These are phyloP conservation scores for Papilio dardanus DNA, from an alignment of 1,140 invertebrate species.

Conservation along the genomic window DNA sequence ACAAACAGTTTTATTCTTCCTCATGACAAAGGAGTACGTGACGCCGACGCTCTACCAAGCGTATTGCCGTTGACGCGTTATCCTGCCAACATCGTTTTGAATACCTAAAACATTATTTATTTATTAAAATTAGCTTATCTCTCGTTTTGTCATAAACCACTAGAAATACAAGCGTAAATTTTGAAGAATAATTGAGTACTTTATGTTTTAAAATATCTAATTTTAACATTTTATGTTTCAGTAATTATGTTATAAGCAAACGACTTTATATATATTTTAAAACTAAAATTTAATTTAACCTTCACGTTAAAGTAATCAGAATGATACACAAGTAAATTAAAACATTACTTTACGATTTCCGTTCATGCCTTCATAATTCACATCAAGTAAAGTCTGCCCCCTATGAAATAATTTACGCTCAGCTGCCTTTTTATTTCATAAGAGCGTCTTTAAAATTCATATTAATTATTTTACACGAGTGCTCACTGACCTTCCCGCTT, in stretches of 20 bases:
- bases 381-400: constrained; percentile 70
- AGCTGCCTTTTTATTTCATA: constrained; percentile 75
- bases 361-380: constrained; percentile 60
- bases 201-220: too few relatives aligned
- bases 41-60: neutral
- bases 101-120: neutral
- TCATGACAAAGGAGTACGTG: constrained; percentile 15
- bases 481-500: constrained; percentile 79
- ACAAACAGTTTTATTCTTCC: constrained; percentile 23
- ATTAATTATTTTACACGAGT: constrained; percentile 74
- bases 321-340: constrained; percentile 41
- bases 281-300: constrained; percentile 26
- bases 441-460: constrained; percentile 76
- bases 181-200: too few relatives aligned
- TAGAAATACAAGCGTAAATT: too few relatives aligned
- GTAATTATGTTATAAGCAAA: neutral
- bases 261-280: neutral
- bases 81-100: constrained; percentile 10
- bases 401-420: constrained; percentile 78
- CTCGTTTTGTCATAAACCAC: too few relatives aligned
- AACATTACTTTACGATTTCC: constrained; percentile 58
- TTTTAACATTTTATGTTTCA: too few relatives aligned
- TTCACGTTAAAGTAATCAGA: constrained; percentile 10
- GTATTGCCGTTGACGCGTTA: neutral
- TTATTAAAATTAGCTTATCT: too few relatives aligned